Conservation (phyloP, 2,888 invertebrate species). For the Saturnia pavonia region DNA sequence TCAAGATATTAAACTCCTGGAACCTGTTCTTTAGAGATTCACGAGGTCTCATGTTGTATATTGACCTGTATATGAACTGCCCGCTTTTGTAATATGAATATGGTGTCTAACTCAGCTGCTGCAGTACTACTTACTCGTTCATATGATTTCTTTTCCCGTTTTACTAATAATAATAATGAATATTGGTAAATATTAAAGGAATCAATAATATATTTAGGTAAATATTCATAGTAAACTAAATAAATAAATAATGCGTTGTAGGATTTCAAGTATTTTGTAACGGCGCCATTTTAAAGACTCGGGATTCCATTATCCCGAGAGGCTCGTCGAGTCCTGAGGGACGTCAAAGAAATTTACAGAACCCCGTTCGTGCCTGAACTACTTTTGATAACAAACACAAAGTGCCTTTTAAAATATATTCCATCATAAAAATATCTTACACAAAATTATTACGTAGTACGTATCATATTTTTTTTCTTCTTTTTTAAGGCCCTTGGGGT, state of each 20-base stretch:
- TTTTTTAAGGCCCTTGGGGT: no score
- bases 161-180: no score
- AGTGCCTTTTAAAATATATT: slow-evolving; percentile 41
- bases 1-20: no score
- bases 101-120: no score
- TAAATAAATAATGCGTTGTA: not conserved
- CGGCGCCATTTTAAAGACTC: slow-evolving; percentile 60
- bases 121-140: no score
- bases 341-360: slow-evolving; percentile 63
- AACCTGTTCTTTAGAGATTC: no score
- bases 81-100: no score
- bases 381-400: slow-evolving; percentile 51
- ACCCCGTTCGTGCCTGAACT: slow-evolving; percentile 32
- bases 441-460: not conserved
- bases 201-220: not conserved
- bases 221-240: not conserved
- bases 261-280: slow-evolving; percentile 20
- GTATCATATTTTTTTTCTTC: not conserved
- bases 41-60: no score
- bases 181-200: no score
- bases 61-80: no score
- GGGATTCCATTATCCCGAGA: slow-evolving; percentile 62
- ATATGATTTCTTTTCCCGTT: no score
- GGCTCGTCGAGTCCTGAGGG: slow-evolving; percentile 50
- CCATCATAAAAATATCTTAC: slow-evolving; percentile 19